A percentile compares a stretch with the other conserved stretches of the same genome.
phyloP scores from a whole-genome alignment of 2,888 invertebrate genomes.

The Notodonta ziczac region DNA sequence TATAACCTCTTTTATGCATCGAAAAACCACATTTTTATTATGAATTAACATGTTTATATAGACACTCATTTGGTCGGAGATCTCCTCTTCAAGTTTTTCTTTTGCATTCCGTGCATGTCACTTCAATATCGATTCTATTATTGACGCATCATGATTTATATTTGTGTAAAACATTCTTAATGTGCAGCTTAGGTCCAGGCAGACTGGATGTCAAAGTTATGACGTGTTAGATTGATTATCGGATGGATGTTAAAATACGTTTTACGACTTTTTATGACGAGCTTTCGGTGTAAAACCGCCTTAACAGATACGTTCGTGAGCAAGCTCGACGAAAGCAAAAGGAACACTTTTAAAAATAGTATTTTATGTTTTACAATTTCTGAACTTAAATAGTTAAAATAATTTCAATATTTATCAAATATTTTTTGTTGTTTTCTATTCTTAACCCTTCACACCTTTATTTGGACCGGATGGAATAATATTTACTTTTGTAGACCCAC shows the following conservation, averaged over 20 bases:
- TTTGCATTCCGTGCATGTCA: constrained; percentile 45
- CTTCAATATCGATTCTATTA: constrained; percentile 41
- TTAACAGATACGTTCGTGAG: constrained; percentile 73
- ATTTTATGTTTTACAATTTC: constrained; percentile 15
- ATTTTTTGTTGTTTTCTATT: too few species aligned
- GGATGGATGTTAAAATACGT: constrained; percentile 84
- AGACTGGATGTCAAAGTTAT: constrained; percentile 83
- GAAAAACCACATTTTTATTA: constrained; percentile 73
- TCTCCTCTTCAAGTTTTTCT: constrained; percentile 65
- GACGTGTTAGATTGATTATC: constrained; percentile 86
- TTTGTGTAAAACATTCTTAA: constrained; percentile 35
- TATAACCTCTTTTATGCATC: constrained; percentile 61
- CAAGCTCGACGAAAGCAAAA: constrained; percentile 35
- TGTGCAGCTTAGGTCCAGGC: constrained; percentile 67
- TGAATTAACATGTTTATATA: constrained; percentile 82
- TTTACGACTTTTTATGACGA: constrained; percentile 82
- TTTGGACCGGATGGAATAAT: too few species aligned
- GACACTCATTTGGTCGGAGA: constrained; percentile 76
- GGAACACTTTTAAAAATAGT: constrained; percentile 25
- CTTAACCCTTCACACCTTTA: too few species aligned
- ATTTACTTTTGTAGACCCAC: too few species aligned
- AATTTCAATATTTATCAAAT: too few species aligned
- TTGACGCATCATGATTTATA: constrained; percentile 35
- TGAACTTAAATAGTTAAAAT: neutral
- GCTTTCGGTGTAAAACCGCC: constrained; percentile 72